Conservation (phyloP, 2,113 vertebrate species). For the Lasiurus cinereus region DNA sequence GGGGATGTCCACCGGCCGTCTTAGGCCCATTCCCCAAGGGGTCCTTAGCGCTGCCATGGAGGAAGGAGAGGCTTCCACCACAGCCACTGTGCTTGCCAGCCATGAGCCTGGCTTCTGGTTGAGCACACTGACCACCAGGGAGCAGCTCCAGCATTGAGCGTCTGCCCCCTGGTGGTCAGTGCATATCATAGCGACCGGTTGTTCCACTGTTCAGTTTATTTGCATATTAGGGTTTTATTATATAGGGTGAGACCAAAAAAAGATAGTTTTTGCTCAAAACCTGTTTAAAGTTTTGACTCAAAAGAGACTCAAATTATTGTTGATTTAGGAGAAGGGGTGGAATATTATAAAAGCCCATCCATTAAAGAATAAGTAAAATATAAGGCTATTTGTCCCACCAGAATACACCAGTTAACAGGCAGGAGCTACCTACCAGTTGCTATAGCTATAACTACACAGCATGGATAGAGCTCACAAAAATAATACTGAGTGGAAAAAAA, state of each 20-base stretch:
- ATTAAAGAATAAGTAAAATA: background rate
- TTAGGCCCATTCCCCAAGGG: too few species aligned
- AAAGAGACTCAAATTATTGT: background rate
- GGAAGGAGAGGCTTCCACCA: too few species aligned
- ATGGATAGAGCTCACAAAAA: background rate
- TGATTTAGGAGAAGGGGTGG: background rate
- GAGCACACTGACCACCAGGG: too few species aligned
- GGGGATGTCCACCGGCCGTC: too few species aligned
- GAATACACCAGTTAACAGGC: constrained; percentile 42
- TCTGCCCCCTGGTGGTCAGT: too few species aligned
- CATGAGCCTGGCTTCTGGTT: too few species aligned
- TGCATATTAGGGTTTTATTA: too few species aligned
- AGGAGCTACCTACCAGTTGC: background rate
- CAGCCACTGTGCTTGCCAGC: too few species aligned
- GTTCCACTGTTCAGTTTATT: too few species aligned
- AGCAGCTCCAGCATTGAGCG: too few species aligned
- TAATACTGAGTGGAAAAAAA: background rate
- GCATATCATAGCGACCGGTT: too few species aligned
- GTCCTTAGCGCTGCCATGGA: too few species aligned
- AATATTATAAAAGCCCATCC: constrained; percentile 11
- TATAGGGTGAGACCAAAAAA: constrained; percentile 3
- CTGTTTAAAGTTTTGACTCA: background rate
- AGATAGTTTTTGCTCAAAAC: background rate
- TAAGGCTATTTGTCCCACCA: background rate
- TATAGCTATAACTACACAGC: background rate